Evolutionary conservation across 2,113 vertebrate species (phyloP).

Genomic region (Pteruthius melanotis): DNA sequence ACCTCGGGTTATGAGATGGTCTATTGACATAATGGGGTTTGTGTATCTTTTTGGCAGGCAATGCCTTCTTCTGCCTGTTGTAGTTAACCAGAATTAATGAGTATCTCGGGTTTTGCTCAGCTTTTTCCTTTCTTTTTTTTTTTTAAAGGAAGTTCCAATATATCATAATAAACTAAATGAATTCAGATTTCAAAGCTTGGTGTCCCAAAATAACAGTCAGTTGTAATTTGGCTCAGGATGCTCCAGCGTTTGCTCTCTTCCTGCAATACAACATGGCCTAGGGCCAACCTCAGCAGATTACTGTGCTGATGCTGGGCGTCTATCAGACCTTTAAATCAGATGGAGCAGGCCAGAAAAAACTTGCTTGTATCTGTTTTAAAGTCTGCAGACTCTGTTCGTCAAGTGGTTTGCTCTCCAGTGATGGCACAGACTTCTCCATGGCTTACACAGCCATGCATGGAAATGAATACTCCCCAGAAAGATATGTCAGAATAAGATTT

Average conservation of each 20-base stretch:
- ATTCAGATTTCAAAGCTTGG: constrained; percentile 45
- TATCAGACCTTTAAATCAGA: constrained; percentile 51
- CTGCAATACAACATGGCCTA: neutral
- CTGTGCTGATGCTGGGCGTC: neutral
- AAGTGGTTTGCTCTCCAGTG: constrained; percentile 25
- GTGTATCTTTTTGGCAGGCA: constrained; percentile 15
- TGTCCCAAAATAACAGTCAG: constrained; percentile 14
- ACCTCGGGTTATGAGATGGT: neutral
- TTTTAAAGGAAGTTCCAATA: neutral
- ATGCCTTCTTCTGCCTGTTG: neutral
- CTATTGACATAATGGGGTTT: neutral
- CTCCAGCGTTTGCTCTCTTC: neutral
- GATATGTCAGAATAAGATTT: neutral
- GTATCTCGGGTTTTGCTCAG: neutral
- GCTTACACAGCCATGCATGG: neutral
- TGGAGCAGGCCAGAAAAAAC: constrained; percentile 31
- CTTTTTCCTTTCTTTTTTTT: neutral
- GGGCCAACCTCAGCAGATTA: constrained; percentile 38
- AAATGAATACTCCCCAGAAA: constrained; percentile 34
- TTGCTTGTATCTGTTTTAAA: constrained; percentile 25
- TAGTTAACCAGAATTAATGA: neutral
- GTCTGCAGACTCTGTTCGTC: neutral
- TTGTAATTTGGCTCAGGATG: constrained; percentile 30
- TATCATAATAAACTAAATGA: constrained; percentile 16
- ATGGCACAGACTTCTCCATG: constrained; percentile 31